phyloP scores from a whole-genome alignment of 2,888 invertebrate species.

The Dusona sp. region DNA sequence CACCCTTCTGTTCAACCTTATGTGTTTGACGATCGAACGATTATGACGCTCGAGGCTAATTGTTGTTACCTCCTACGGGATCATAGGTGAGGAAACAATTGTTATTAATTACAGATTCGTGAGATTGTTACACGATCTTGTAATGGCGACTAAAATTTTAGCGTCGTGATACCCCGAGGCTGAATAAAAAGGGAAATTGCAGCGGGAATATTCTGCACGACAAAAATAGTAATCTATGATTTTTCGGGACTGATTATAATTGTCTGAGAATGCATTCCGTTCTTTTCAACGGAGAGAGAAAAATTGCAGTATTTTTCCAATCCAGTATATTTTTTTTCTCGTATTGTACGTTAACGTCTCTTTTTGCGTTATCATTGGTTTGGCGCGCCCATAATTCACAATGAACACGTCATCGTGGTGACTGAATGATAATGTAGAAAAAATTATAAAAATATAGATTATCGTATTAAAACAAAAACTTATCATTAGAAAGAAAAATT shows the following conservation, averaged over 20 bases:
- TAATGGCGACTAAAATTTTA: conserved; percentile 2
- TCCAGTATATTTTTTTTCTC: neutral
- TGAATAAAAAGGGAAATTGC: conserved; percentile 14
- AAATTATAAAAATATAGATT: neutral
- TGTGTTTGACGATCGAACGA: conserved; percentile 5
- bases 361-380: neutral
- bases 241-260: neutral
- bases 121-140: conserved; percentile 27
- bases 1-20: neutral
- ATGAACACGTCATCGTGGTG: neutral
- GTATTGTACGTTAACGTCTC: neutral
- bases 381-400: neutral
- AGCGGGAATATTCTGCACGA: neutral
- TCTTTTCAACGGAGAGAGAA: neutral
- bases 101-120: conserved; percentile 36
- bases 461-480: no score
- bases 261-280: neutral
- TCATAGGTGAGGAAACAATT: conserved; percentile 13
- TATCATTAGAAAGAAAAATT: no score
- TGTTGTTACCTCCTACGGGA: conserved; percentile 15
- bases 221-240: neutral
- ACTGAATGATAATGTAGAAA: neutral
- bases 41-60: conserved; percentile 14
- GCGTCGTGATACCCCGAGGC: conserved; percentile 15
- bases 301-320: neutral